Evolutionary conservation across 1,140 invertebrate genomes (phyloP).

Genomic region (Thalassaphorura encarpata): DNA sequence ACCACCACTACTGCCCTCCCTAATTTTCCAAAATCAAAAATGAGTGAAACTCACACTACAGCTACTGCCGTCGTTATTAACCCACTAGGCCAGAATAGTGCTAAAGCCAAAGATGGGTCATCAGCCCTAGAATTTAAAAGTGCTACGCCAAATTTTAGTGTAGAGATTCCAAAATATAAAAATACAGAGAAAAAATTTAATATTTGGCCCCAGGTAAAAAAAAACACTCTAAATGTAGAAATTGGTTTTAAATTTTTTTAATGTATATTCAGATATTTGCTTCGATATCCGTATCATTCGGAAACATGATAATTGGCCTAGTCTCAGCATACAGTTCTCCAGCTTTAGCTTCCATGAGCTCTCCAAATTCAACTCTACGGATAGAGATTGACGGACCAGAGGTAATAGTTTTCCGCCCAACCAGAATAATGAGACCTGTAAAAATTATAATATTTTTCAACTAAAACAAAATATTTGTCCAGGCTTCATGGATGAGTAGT

Average conservation of each 20-base stretch:
- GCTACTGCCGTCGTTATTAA: no score
- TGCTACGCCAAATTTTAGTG: no score
- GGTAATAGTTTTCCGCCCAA: no score
- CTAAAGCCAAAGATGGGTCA: no score
- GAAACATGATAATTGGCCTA: slow-evolving; percentile 76
- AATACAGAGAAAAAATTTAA: background rate
- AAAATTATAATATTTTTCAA: no score
- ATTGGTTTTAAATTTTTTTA: background rate
- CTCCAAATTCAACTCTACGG: slow-evolving; percentile 22
- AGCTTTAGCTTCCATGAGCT: slow-evolving; percentile 27
- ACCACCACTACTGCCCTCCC: no score
- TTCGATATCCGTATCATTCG: slow-evolving; percentile 68
- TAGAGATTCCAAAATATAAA: background rate
- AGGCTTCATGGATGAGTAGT: slow-evolving; percentile 74
- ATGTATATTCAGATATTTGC: slow-evolving; percentile 56
- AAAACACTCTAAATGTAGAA: background rate
- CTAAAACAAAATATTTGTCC: no score
- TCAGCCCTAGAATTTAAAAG: no score
- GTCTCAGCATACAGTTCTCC: slow-evolving; percentile 72
- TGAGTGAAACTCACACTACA: no score
- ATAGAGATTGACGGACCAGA: slow-evolving; percentile 22
- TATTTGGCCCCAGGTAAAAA: background rate
- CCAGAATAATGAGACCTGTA: no score
- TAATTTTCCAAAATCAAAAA: no score
- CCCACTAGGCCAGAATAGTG: no score